Evolutionary conservation across 2,113 vertebrate species (phyloP).

Genomic region (Theristicus caerulescens): DNA sequence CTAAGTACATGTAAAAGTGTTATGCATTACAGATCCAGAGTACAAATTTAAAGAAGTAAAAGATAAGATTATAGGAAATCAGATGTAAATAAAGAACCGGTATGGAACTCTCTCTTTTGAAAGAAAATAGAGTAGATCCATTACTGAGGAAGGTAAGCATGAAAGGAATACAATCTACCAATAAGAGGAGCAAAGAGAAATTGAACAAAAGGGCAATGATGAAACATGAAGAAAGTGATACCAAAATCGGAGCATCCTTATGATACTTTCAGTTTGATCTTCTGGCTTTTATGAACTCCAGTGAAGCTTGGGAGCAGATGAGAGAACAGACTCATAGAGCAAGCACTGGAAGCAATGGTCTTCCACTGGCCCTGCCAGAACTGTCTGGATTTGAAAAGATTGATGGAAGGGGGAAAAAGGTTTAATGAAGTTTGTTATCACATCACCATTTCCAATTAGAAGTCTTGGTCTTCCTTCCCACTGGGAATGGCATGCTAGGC

Average conservation of each 20-base stretch:
- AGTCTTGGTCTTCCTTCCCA: neutral
- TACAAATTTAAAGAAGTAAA: neutral
- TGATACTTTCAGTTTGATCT: neutral
- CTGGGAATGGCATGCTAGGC: neutral
- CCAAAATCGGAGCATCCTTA: neutral
- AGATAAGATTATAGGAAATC: neutral
- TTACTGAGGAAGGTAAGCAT: neutral
- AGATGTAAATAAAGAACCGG: neutral
- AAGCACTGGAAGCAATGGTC: neutral
- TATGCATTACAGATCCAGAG: neutral
- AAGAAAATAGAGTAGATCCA: neutral
- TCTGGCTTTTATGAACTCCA: neutral
- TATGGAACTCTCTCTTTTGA: neutral
- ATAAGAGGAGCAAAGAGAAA: neutral
- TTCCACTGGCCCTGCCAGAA: neutral
- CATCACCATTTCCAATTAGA: neutral
- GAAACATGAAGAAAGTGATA: neutral
- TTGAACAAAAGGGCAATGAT: neutral
- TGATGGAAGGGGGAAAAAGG: neutral
- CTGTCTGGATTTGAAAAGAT: neutral
- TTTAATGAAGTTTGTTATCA: neutral
- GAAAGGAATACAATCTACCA: neutral
- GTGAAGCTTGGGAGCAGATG: neutral
- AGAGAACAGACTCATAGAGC: neutral
- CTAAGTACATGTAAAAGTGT: neutral